Base-by-base conservation (phyloP, 2,797 vertebrate genomes). In the Acanthopagrus latus region DNA sequence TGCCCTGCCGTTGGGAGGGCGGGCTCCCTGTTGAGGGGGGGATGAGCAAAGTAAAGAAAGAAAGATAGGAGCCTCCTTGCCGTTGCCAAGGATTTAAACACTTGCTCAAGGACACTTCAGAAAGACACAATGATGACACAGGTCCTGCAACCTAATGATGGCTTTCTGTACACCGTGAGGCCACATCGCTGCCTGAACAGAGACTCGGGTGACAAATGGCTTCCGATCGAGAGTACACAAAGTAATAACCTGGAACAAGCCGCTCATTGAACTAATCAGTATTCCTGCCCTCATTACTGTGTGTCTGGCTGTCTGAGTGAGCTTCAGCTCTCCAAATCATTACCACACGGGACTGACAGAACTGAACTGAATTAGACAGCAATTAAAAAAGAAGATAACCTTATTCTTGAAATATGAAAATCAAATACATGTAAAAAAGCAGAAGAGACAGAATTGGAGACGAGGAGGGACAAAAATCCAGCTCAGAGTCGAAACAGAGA, bases 31-130 rank as follows among this genome's bases (percentile, higher is more conserved):
- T 33, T 20, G 33, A 4, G 14, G 12, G 1, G 2, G 2, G 20
- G 18, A 41, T 56, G 67, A 65, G 23, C 48, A 29, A 54, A 38
- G 9, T 64, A 14, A 18, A 58, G 41, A 43, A 3, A 11, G 7
- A 74, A 27, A 54, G 23, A 70, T 67, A 14, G 43, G 14, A 72
- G 25, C 58, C 54, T 48, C 27, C 16, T 16, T 43, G 64, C 46
- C 56, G 27, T 43, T 80, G 27, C 4, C 20, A 43, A 48, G 41
- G 17, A 74, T 72, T 66, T 9, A 57, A 27, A 48, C 21, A 41
- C 55, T 81, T 70, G 62, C 75, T 89, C 64, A 72, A 79, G 57
- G 64, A 69, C 75, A 78, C 76, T 57, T 71, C 47, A 65, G 56
- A 20, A 74, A 55, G 8, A 64, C 50, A 51, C 14, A 0, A 27